Evolutionary conservation across 1,140 invertebrate species (phyloP).

Genomic region (Orchesella cincta): DNA sequence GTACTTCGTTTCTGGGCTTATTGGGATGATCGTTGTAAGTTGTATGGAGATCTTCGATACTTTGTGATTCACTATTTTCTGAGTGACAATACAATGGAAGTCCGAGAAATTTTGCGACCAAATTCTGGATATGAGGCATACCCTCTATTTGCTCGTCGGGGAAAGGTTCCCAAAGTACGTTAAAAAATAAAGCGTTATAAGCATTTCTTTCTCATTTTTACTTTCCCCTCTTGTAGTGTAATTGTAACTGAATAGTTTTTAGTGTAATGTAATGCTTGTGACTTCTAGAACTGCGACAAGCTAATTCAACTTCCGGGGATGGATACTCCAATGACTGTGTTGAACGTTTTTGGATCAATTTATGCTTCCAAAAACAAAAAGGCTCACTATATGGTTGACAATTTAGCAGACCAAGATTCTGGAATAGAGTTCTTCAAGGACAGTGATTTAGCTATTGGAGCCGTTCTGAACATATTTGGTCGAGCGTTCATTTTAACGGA

Average conservation of each 20-base stretch:
- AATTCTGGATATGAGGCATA: slow-evolving; percentile 72
- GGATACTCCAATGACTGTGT: slow-evolving; percentile 45
- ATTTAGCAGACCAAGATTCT: slow-evolving; percentile 42
- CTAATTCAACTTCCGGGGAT: slow-evolving; percentile 46
- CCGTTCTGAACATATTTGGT: slow-evolving; percentile 75
- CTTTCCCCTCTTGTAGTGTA: too few species aligned
- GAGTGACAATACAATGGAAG: slow-evolving; percentile 84
- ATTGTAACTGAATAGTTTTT: background rate
- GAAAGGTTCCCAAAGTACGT: slow-evolving; percentile 74
- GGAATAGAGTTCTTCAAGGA: slow-evolving; percentile 57
- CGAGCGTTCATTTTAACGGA: slow-evolving; percentile 77
- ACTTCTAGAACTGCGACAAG: slow-evolving; percentile 33
- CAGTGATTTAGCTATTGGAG: slow-evolving; percentile 76
- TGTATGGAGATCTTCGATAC: slow-evolving; percentile 72
- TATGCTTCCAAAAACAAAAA: slow-evolving; percentile 45
- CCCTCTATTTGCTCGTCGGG: slow-evolving; percentile 71
- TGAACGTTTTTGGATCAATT: slow-evolving; percentile 51
- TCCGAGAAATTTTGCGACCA: slow-evolving; percentile 70
- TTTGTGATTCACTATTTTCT: slow-evolving; percentile 80
- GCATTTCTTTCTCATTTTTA: background rate
- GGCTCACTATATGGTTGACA: slow-evolving; percentile 47
- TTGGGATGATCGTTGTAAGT: slow-evolving; percentile 80
- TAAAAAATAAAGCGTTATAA: background rate
- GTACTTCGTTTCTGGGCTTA: slow-evolving; percentile 82
- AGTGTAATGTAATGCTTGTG: background rate